phyloP scores from a whole-genome alignment of 2,113 vertebrate species.

The Emydocephalus ijimae region DNA sequence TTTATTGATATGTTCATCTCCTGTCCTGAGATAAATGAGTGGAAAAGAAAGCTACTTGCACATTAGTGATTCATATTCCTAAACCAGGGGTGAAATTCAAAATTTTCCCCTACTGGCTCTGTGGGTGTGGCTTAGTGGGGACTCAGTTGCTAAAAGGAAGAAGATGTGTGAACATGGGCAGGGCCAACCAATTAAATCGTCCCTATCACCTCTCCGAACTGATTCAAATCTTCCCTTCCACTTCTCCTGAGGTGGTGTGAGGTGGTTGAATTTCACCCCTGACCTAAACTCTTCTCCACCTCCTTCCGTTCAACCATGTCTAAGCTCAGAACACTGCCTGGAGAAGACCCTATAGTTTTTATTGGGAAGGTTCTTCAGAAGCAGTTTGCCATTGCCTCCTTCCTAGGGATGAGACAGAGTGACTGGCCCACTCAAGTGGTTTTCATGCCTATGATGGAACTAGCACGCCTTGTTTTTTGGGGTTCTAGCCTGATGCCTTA shows the following conservation, averaged over 20 bases:
- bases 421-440: neutral
- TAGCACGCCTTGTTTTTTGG: neutral
- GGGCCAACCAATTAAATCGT: too few species aligned
- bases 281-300: neutral
- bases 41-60: neutral
- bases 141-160: too few species aligned
- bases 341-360: neutral
- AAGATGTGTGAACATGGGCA: too few species aligned
- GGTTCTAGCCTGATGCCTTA: neutral
- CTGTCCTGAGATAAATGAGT: neutral
- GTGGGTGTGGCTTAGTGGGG: too few species aligned
- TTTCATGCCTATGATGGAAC: neutral
- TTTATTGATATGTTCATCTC: neutral
- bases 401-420: neutral
- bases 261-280: too few species aligned
- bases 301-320: neutral
- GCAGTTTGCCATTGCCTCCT: neutral
- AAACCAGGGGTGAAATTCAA: too few species aligned
- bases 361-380: neutral
- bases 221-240: too few species aligned
- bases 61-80: neutral
- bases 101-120: too few species aligned
- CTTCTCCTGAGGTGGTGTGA: too few species aligned
- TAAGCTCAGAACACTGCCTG: neutral
- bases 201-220: too few species aligned